These are phyloP conservation scores for Isurus oxyrinchus DNA, from an alignment of 2,113 vertebrate genomes.

Conservation along the genomic window DNA sequence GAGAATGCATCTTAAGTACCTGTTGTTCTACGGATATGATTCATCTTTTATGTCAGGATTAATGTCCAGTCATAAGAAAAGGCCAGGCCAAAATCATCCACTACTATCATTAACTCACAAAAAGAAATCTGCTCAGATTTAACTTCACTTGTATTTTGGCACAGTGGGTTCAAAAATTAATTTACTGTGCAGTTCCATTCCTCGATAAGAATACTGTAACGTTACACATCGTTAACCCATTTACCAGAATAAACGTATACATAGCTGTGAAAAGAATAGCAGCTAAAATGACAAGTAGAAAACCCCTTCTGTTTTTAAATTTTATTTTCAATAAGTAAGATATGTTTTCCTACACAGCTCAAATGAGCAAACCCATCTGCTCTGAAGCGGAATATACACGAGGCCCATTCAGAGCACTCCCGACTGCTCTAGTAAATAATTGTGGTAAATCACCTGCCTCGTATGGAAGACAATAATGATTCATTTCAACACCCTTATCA, in stretches of 20 bases:
- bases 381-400: slow-evolving; percentile 42
- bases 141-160: slow-evolving; percentile 54
- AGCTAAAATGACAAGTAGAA: slow-evolving; percentile 45
- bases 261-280: slow-evolving; percentile 49
- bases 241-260: background rate
- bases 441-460: slow-evolving; percentile 49
- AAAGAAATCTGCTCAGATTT: slow-evolving; percentile 15
- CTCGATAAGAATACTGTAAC: background rate
- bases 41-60: slow-evolving; percentile 43
- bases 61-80: slow-evolving; percentile 38
- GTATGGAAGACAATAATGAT: slow-evolving; percentile 67
- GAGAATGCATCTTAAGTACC: slow-evolving; percentile 49
- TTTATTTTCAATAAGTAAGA: slow-evolving; percentile 41
- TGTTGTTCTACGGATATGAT: slow-evolving; percentile 50
- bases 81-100: slow-evolving; percentile 54
- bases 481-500: slow-evolving; percentile 38
- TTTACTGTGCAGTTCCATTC: slow-evolving; percentile 5
- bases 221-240: background rate
- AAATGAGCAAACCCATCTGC: slow-evolving; percentile 47
- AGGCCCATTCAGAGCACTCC: slow-evolving; percentile 45
- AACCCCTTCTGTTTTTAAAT: background rate
- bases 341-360: slow-evolving; percentile 52
- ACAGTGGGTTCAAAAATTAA: slow-evolving; percentile 55
- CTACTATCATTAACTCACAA: slow-evolving; percentile 68
- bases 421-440: slow-evolving; percentile 49